Evolutionary conservation across 2,797 vertebrate species (phyloP).

Genomic region (Sebastes hubbsi): DNA sequence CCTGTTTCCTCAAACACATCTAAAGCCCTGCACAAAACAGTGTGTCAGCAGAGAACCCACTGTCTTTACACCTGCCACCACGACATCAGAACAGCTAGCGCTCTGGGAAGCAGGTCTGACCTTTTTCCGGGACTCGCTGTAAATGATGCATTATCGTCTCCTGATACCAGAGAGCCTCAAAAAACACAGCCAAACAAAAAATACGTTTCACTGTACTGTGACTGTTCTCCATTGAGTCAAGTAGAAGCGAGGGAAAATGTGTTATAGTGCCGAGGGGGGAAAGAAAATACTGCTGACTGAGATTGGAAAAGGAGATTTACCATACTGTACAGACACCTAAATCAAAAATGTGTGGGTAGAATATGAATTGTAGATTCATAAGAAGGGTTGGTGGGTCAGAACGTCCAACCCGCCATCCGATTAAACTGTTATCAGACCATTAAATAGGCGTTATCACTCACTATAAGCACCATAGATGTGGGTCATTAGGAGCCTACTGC

Average conservation of each 20-base stretch:
- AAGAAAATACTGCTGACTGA: background rate
- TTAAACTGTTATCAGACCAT: too few species aligned
- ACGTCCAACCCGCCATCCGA: background rate
- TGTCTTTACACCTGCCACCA: conserved; percentile 74
- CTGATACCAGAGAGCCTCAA: conserved; percentile 31
- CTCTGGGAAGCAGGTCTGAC: conserved; percentile 78
- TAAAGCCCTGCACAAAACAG: conserved; percentile 7
- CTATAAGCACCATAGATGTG: too few species aligned
- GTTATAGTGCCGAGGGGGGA: background rate
- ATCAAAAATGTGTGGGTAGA: background rate
- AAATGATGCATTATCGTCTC: conserved; percentile 77
- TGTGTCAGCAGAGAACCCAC: conserved; percentile 60
- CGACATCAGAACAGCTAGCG: conserved; percentile 69
- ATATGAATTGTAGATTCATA: background rate
- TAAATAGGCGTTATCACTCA: too few species aligned
- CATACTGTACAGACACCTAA: background rate
- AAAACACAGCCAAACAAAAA: conserved; percentile 42
- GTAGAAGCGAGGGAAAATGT: background rate
- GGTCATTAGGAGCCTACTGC: too few species aligned
- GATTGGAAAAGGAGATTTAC: background rate
- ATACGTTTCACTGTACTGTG: conserved; percentile 7
- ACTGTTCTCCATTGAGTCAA: background rate
- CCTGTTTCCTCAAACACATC: background rate
- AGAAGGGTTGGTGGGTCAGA: background rate
- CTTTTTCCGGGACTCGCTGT: conserved; percentile 74